phyloP scores from a whole-genome alignment of 2,888 invertebrate species.

The Cacoxenus indagator region DNA sequence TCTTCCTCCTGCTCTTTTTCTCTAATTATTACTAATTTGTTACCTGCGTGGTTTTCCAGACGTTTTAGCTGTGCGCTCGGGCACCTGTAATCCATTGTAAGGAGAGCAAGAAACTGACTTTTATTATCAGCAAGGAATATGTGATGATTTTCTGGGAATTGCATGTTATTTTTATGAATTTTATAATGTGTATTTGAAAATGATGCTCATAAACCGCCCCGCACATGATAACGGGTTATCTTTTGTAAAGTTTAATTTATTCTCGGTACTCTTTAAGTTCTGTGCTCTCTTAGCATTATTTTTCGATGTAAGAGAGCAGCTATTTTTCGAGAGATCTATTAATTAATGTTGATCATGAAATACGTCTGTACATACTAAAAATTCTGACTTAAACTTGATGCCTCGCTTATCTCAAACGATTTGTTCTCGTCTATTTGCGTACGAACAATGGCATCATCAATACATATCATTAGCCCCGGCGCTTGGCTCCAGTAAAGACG shows the following conservation, averaged over 20 bases:
- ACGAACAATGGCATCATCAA: neutral
- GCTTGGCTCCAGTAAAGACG: conserved; percentile 6
- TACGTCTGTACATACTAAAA: conserved; percentile 1
- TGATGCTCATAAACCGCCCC: too few species aligned
- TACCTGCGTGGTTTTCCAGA: too few species aligned
- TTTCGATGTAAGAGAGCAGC: neutral
- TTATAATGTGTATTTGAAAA: too few species aligned
- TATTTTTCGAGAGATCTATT: neutral
- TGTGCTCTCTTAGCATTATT: neutral
- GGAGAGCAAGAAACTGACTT: too few species aligned
- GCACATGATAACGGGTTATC: too few species aligned
- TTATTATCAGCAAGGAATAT: too few species aligned
- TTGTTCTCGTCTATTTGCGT: neutral
- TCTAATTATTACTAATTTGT: too few species aligned
- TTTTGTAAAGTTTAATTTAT: too few species aligned
- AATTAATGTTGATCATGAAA: conserved; percentile 5
- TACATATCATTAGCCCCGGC: neutral
- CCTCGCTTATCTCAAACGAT: conserved; percentile 4
- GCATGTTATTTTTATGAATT: too few species aligned
- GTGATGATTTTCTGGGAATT: too few species aligned
- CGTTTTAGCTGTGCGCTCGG: conserved; percentile 33
- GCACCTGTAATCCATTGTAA: conserved; percentile 31
- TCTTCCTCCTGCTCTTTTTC: too few species aligned
- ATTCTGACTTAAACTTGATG: conserved; percentile 3
- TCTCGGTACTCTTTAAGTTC: neutral